Evolutionary conservation across 2,797 vertebrate genomes (phyloP).

Genomic region (Pseudotriccus pelzelni): DNA sequence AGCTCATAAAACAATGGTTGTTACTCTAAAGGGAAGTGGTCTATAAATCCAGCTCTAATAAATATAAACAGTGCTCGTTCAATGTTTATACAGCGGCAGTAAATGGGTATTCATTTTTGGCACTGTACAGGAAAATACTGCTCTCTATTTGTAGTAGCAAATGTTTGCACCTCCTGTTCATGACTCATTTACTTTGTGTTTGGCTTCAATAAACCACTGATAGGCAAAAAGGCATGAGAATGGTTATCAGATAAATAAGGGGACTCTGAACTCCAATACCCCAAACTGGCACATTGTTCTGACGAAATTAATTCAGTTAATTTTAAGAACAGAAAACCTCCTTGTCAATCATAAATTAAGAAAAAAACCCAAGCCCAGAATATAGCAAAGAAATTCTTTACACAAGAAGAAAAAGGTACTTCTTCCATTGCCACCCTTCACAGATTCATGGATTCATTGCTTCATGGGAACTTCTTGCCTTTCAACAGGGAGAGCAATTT

Average conservation of each 20-base stretch:
- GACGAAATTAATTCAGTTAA: background rate
- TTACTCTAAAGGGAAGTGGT: conserved; percentile 44
- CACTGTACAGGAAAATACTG: conserved; percentile 2
- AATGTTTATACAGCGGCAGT: conserved; percentile 37
- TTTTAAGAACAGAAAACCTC: background rate
- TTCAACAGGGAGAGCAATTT: background rate
- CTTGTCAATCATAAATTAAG: background rate
- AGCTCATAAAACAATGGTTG: conserved; percentile 45
- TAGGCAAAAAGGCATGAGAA: background rate
- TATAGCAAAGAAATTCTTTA: background rate
- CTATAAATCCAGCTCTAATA: conserved; percentile 59
- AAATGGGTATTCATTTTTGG: conserved; percentile 64
- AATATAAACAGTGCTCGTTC: conserved; percentile 50
- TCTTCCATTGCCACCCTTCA: background rate
- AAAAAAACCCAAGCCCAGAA: background rate
- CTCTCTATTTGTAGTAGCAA: conserved; percentile 49
- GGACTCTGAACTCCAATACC: background rate
- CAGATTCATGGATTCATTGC: too few relatives aligned
- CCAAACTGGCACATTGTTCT: background rate
- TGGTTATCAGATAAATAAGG: background rate
- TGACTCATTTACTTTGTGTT: background rate
- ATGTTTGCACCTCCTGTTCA: conserved; percentile 51
- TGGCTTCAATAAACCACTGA: background rate
- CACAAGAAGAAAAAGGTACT: background rate
- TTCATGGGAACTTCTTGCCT: background rate